These are phyloP conservation scores for Morpho helenor DNA, from an alignment of 2,888 invertebrate genomes.

Conservation along the genomic window DNA sequence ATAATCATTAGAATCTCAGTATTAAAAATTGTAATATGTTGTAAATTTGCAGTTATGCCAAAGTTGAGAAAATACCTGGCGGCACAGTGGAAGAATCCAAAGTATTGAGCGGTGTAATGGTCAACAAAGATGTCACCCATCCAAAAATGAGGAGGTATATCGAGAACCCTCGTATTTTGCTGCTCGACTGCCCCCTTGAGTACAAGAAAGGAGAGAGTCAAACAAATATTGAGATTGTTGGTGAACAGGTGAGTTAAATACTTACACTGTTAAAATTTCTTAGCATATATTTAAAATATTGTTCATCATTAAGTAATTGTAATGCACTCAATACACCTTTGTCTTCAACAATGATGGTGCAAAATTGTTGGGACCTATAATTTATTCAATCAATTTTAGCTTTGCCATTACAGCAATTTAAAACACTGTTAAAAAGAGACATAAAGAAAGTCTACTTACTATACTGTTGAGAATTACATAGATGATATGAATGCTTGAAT, in stretches of 20 bases:
- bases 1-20: too few relatives aligned
- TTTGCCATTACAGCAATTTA: too few relatives aligned
- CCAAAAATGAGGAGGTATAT: constrained; percentile 97
- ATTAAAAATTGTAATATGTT: constrained; percentile 2
- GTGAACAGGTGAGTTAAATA: constrained; percentile 82
- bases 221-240: constrained; percentile 97
- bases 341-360: too few relatives aligned
- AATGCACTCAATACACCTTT: too few relatives aligned
- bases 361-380: too few relatives aligned
- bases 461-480: too few relatives aligned
- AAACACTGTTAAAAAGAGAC: too few relatives aligned
- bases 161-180: constrained; percentile 95
- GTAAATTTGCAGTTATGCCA: constrained; percentile 84
- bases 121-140: constrained; percentile 99
- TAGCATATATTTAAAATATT: too few relatives aligned
- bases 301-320: too few relatives aligned
- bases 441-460: too few relatives aligned
- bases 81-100: constrained; percentile 96
- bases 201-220: constrained; percentile 99
- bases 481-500: too few relatives aligned
- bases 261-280: neutral
- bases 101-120: constrained; percentile 96
- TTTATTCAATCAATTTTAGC: too few relatives aligned
- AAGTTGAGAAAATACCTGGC: constrained; percentile 96
- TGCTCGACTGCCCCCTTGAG: constrained; percentile 97